Base-by-base conservation (phyloP, 2,888 invertebrate species). In the Actias luna region DNA sequence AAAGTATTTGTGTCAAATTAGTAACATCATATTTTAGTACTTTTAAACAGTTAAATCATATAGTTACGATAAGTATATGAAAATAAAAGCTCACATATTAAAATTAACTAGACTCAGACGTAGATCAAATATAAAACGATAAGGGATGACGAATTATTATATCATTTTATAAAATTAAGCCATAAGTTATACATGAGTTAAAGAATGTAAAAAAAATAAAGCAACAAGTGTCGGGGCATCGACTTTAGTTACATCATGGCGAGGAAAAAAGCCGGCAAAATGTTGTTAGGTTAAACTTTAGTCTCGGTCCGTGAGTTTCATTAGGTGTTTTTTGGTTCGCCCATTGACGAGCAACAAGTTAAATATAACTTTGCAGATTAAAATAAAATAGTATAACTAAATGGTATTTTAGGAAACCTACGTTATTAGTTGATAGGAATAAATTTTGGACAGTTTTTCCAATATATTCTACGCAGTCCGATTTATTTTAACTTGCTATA, bases 201-300 rank as follows among this genome's bases (percentile, higher is more conserved):
- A 42, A 18, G 16, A 42, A 42, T 42, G n/a, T 8, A 42, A 42
- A 42, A 39, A 42, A 16, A 36, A 36, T 16, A 5, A 42, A 70
- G 71, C 73, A 75, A 78, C 78, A 78, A 76, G 78, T 78, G 78
- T 72, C 55, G 60, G 77, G 69, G 65, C 73, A 63, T 65, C 69
- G 76, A 76, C 71, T 75, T 52, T 69, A 78, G 76, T 87, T 85
- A 86, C 85, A 84, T 88, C 86, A 88, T 79, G 80, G 77, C 78
- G 76, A 77, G 77, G 82, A 86, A 88, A 87, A 87, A 84, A 74
- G 74, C 65, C 76, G 75, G 76, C 72, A 78, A 79, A 79, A 78
- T 77, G 18, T n/a, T n/a, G n/a, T 52, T 60, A 60, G 31, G 60
- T 52, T 60, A 42, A 59, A 60, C 70, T 72, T 73, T 72, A 75